Evolutionary conservation across 2,888 invertebrate genomes (phyloP).

Genomic region (Malacosoma neustria): DNA sequence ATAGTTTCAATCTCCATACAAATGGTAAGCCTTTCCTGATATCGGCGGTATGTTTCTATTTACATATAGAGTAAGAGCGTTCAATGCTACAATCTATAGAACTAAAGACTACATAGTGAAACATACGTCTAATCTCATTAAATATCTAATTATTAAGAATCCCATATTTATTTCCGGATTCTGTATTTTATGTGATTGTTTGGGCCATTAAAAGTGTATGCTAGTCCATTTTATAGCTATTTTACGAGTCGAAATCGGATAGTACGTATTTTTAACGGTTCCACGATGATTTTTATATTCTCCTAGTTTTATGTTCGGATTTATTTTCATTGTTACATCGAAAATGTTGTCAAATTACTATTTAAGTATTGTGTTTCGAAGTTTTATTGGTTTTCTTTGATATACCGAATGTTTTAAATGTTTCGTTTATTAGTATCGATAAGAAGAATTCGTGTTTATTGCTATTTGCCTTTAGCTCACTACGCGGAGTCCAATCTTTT

Average conservation of each 20-base stretch:
- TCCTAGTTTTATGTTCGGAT: conserved; percentile 34
- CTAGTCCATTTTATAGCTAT: conserved; percentile 44
- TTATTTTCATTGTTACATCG: conserved; percentile 45
- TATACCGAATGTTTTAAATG: conserved; percentile 6
- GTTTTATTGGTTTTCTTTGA: conserved; percentile 8
- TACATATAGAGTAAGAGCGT: too few relatives aligned
- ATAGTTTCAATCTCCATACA: too few relatives aligned
- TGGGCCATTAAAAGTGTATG: conserved; percentile 51
- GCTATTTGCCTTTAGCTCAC: too few relatives aligned
- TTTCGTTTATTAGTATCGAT: too few relatives aligned
- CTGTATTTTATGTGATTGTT: conserved; percentile 37
- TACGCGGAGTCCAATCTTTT: too few relatives aligned
- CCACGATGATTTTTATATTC: conserved; percentile 35
- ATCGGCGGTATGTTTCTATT: too few relatives aligned
- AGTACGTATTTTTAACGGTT: conserved; percentile 50
- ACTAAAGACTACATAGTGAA: too few relatives aligned
- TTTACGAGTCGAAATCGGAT: conserved; percentile 66
- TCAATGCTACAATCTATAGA: too few relatives aligned
- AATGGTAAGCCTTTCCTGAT: too few relatives aligned
- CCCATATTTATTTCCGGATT: conserved; percentile 27
- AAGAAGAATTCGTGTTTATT: too few relatives aligned
- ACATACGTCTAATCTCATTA: not conserved
- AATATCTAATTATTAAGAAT: conserved; percentile 3
- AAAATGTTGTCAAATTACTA: conserved; percentile 16
- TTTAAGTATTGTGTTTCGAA: conserved; percentile 15